Conservation (phyloP, 2,888 invertebrate species). For the Antheraea yamamai region DNA sequence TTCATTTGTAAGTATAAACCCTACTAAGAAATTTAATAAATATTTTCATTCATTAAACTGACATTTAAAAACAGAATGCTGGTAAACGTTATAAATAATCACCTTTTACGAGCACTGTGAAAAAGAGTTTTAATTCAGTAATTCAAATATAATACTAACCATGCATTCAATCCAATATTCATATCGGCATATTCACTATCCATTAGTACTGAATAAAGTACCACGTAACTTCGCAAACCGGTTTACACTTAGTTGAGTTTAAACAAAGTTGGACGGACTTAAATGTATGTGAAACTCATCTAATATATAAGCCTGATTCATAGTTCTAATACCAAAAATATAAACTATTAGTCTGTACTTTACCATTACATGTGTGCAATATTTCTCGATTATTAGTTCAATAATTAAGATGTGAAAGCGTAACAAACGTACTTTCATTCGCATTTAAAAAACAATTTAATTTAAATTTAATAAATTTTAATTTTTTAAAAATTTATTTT, state of each 20-base stretch:
- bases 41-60: neutral
- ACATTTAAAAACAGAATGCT: neutral
- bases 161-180: neutral
- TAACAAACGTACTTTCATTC: too few species aligned
- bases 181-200: neutral
- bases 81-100: neutral
- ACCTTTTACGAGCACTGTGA: neutral
- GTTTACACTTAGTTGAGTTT: neutral
- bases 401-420: too few species aligned
- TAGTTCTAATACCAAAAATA: neutral
- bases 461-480: too few species aligned
- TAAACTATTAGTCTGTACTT: too few species aligned
- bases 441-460: too few species aligned
- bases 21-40: neutral
- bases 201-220: neutral
- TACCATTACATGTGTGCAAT: too few species aligned
- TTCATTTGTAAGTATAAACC: conserved; percentile 14
- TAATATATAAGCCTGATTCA: neutral
- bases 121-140: neutral
- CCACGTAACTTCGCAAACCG: neutral
- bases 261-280: neutral
- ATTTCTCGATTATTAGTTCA: too few species aligned
- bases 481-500: too few species aligned
- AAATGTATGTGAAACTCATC: neutral
- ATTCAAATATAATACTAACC: neutral